These are phyloP conservation scores for Meandrusa payeni DNA, from an alignment of 2,888 invertebrate species.

Conservation along the genomic window DNA sequence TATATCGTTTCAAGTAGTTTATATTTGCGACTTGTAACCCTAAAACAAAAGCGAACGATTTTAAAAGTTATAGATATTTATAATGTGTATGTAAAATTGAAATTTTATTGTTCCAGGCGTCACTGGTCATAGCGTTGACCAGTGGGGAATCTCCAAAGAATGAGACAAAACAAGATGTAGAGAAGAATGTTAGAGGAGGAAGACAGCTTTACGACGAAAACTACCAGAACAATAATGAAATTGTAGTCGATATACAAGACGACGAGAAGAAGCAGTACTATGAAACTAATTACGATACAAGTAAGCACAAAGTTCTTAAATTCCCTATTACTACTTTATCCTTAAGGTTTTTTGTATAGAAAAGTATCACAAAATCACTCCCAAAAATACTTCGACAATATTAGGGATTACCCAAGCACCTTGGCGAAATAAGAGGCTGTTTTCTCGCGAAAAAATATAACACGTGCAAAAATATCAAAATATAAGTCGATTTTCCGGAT, in stretches of 20 bases:
- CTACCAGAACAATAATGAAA: constrained; percentile 74
- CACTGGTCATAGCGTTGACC: constrained; percentile 57
- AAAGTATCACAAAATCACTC: no score
- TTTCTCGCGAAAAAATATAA: no score
- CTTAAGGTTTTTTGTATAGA: no score
- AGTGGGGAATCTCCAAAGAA: constrained; percentile 40
- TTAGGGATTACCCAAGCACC: no score
- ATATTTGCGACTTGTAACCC: background rate
- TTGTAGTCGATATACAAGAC: constrained; percentile 87
- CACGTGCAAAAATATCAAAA: no score
- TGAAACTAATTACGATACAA: constrained; percentile 87
- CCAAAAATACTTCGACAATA: no score
- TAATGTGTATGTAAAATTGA: no score
- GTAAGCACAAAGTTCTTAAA: constrained; percentile 81
- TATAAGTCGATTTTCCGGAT: no score
- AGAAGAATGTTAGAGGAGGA: constrained; percentile 40
- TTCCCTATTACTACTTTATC: no score
- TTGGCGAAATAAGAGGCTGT: no score
- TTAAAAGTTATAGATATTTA: no score
- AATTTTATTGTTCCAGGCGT: constrained; percentile 52
- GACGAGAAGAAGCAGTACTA: constrained; percentile 87
- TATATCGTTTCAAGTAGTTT: no score
- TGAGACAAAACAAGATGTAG: constrained; percentile 23
- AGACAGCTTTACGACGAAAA: constrained; percentile 40
- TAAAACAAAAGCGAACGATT: background rate